A percentile compares a stretch with the other conserved stretches of the same genome.
These are phyloP conservation scores for Tetraneura akinire DNA, from an alignment of 1,140 invertebrate genomes.

Conservation along the genomic window DNA sequence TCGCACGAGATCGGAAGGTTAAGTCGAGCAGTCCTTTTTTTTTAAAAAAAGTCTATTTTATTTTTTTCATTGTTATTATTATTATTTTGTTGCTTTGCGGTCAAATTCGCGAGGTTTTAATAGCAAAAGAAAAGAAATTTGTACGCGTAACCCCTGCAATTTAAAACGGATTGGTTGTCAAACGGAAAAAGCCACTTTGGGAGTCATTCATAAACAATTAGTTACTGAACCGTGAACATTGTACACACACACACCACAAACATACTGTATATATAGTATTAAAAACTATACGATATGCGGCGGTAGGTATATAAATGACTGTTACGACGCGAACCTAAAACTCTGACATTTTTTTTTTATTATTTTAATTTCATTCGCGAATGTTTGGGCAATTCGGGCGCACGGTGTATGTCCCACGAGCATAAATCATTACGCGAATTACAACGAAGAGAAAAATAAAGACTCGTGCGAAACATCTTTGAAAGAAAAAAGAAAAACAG, in stretches of 20 bases:
- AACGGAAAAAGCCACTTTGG: conserved; percentile 41
- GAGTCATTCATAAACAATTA: conserved; percentile 34
- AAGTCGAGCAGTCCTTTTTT: background rate
- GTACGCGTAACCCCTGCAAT: background rate
- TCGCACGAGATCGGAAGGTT: too few species aligned
- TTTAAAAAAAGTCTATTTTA: too few species aligned
- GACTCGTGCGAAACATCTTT: background rate
- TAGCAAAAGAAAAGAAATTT: background rate
- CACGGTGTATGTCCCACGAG: conserved; percentile 1
- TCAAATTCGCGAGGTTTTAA: background rate
- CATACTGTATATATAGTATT: background rate
- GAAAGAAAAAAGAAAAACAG: background rate
- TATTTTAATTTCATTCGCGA: background rate
- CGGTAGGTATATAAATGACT: background rate
- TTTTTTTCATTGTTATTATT: background rate
- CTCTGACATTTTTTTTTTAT: background rate
- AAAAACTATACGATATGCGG: background rate
- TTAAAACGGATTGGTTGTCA: conserved; percentile 39
- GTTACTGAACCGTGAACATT: conserved; percentile 15
- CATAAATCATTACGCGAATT: conserved; percentile 2
- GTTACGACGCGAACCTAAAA: background rate
- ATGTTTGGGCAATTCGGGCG: conserved; percentile 1
- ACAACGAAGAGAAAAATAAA: background rate
- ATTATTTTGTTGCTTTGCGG: background rate
- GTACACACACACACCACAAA: background rate